phyloP scores from a whole-genome alignment of 2,797 vertebrate genomes.

The Labeo calbasu region DNA sequence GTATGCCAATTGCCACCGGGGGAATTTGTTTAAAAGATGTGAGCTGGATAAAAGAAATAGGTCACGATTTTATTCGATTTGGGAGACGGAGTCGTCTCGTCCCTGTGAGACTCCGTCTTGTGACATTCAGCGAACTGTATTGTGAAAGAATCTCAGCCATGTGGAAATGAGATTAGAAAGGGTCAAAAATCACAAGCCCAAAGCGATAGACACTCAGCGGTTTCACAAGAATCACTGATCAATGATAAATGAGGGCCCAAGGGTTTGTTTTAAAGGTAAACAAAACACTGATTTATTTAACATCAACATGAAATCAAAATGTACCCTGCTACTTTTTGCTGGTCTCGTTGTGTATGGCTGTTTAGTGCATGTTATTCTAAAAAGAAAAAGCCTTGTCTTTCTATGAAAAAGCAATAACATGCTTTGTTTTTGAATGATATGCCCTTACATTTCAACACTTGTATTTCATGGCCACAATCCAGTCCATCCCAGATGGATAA shows the following conservation, averaged over 20 bases:
- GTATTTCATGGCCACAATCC: not conserved
- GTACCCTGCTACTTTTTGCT: not conserved
- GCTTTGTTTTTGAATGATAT: conserved; percentile 12
- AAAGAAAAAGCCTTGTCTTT: not conserved
- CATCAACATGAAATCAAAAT: conserved; percentile 15
- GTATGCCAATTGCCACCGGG: conserved; percentile 57
- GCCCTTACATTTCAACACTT: not conserved
- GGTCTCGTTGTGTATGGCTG: not conserved
- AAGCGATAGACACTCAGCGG: conserved; percentile 5
- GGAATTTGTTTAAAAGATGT: conserved; percentile 44
- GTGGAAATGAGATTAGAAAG: conserved; percentile 47
- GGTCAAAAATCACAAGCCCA: conserved; percentile 6
- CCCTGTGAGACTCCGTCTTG: conserved; percentile 11
- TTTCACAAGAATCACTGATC: not conserved
- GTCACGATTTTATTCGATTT: conserved; percentile 34
- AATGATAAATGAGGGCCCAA: conserved; percentile 2
- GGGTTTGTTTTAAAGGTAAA: conserved; percentile 30
- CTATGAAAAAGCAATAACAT: not conserved
- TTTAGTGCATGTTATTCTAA: not conserved
- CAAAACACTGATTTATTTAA: conserved; percentile 26
- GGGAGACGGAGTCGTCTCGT: conserved; percentile 17
- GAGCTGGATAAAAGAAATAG: conserved; percentile 39
- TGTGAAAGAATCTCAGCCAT: conserved; percentile 34
- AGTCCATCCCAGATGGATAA: not conserved
- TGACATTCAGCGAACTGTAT: conserved; percentile 34